Base-by-base conservation (phyloP, 92 coral and sea anemone species). In the Micromussa lordhowensis region DNA sequence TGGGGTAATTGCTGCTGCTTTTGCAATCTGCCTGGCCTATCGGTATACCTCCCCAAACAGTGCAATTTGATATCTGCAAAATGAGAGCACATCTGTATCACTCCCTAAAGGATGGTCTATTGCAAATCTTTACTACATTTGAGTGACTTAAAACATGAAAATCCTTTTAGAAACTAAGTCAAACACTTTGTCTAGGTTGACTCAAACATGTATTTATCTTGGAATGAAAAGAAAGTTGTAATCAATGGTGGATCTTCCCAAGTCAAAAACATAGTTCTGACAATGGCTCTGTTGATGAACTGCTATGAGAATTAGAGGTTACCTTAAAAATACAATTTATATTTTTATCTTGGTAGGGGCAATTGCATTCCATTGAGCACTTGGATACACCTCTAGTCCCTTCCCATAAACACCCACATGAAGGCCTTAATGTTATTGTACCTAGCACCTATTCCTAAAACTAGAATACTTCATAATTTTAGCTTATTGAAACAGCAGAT, bases 21-120 rank as follows among this genome's bases (percentile, higher is more conserved):
- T 82, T 83, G 88, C 92, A 13, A 89, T 80, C 69, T 88, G 85
- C 68, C 48, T 89, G 12, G 88, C 80, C 44, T 83, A 75, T 83
- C n/a, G n/a, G n/a, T n/a, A n/a, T n/a, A n/a, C n/a, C n/a, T n/a
- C 87, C n/a, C n/a, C n/a, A n/a, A n/a, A n/a, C n/a, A n/a, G n/a
- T n/a, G n/a, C n/a, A n/a, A n/a, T n/a, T n/a, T n/a, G n/a, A n/a
- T n/a, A n/a, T n/a, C n/a, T 24, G 70, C 71, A 80, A 81, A 73
- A 68, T 80, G 86, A 80, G 86, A 68, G 81, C 76, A 55, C 90
- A 87, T 58, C 81, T 87, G 68, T 79, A 79, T 87, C 85, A 69
- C 86, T 81, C 80, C 44, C 53, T 88, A 80, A 80, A 86, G 70
- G 30, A 68, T 87, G 86, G 80, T 68, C 34, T 53, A 53, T 58